Evolutionary conservation across 1,140 invertebrate genomes (phyloP).

Genomic region (Eueides isabella): DNA sequence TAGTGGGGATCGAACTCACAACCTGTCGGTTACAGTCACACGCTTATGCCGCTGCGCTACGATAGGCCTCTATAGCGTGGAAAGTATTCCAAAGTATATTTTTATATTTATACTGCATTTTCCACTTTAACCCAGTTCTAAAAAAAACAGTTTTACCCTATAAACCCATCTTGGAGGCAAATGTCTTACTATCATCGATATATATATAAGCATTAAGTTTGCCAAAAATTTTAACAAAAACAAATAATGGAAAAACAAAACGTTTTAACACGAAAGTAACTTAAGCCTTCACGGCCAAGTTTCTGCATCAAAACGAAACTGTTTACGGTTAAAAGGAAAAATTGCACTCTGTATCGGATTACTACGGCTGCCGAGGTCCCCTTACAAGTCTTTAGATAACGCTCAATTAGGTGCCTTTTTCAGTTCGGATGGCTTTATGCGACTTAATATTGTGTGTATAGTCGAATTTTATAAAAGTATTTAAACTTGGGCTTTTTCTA

Average conservation of each 20-base stretch:
- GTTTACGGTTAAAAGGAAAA: slow-evolving; percentile 60
- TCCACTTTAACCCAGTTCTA: too few relatives aligned
- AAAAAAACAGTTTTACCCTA: too few relatives aligned
- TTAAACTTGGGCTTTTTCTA: not conserved
- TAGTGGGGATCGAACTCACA: too few relatives aligned
- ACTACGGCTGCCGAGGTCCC: slow-evolving; percentile 51
- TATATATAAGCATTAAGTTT: not conserved
- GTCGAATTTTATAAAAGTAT: not conserved
- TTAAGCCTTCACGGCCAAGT: slow-evolving; percentile 50
- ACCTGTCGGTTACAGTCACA: too few relatives aligned
- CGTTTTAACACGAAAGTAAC: slow-evolving; percentile 53
- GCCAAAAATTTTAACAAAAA: slow-evolving; percentile 27
- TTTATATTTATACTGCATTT: too few relatives aligned
- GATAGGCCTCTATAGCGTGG: too few relatives aligned
- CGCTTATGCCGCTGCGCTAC: too few relatives aligned
- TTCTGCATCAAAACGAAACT: slow-evolving; percentile 56
- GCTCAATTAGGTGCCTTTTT: slow-evolving; percentile 52
- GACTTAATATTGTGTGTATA: not conserved
- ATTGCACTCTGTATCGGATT: slow-evolving; percentile 55
- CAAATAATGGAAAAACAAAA: slow-evolving; percentile 38
- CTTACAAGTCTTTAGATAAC: slow-evolving; percentile 54
- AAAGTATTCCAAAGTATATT: too few relatives aligned
- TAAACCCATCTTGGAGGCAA: too few relatives aligned
- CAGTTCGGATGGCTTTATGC: slow-evolving; percentile 45
- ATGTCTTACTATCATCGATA: too few relatives aligned